Conservation (phyloP, 2,888 invertebrate genomes). For the Parnassius apollo region DNA sequence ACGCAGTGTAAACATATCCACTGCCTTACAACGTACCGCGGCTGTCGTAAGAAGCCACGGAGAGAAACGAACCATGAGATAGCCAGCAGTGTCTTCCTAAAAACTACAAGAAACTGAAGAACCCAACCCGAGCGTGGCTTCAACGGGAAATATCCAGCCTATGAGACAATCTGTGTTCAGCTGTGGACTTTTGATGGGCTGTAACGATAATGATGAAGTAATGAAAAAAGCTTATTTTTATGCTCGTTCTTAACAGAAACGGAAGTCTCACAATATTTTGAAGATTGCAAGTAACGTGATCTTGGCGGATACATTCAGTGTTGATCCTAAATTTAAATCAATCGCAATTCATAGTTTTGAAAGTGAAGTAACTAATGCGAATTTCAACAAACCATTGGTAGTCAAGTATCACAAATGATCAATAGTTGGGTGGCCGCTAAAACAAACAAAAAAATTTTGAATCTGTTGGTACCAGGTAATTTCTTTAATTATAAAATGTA, state of each 20-base stretch:
- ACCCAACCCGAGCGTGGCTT: too few species aligned
- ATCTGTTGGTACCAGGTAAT: conserved; percentile 81
- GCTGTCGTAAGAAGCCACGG: too few species aligned
- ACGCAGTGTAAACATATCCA: too few species aligned
- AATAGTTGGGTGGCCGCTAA: conserved; percentile 87
- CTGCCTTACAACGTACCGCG: too few species aligned
- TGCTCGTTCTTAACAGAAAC: conserved; percentile 48
- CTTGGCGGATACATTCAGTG: conserved; percentile 50
- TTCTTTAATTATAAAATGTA: background rate
- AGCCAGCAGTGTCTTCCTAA: too few species aligned
- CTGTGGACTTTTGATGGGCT: too few species aligned
- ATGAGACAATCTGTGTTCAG: too few species aligned
- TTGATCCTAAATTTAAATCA: conserved; percentile 52
- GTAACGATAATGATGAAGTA: too few species aligned
- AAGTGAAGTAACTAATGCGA: conserved; percentile 78
- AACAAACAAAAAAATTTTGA: conserved; percentile 85
- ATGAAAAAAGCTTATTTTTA: background rate
- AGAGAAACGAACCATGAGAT: too few species aligned
- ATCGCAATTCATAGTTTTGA: conserved; percentile 67
- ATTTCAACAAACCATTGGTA: conserved; percentile 73
- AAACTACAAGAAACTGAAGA: too few species aligned
- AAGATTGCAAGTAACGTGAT: conserved; percentile 64
- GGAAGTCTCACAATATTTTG: conserved; percentile 55
- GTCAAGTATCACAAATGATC: conserved; percentile 79
- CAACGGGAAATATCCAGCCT: too few species aligned